Percentiles rank a stretch among this genome's conserved stretches.
phyloP scores from a whole-genome alignment of 2,888 invertebrate genomes.

The Trypoxylon attenuatum region DNA sequence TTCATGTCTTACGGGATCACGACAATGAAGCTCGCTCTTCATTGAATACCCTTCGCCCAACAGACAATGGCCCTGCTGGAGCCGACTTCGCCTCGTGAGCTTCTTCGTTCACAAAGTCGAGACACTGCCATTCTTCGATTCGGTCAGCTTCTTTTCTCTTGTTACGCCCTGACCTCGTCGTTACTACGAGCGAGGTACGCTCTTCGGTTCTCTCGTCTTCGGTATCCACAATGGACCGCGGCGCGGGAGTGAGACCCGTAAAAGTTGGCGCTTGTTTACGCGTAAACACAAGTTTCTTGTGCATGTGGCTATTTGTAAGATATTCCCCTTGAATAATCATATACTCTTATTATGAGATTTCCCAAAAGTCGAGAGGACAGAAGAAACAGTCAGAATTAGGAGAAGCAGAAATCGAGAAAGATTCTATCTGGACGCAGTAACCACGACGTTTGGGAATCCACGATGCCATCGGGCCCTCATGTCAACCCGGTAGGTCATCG shows the following conservation, averaged over 20 bases:
- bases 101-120: constrained; percentile 38
- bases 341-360: no score
- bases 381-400: neutral
- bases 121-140: constrained; percentile 17
- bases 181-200: neutral
- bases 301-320: no score
- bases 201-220: no score
- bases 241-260: no score
- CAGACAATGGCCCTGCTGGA: constrained; percentile 63
- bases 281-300: no score
- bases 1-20: constrained; percentile 60
- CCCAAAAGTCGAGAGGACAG: no score
- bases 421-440: constrained; percentile 29
- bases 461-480: constrained; percentile 8
- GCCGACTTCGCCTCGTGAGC: constrained; percentile 45
- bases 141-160: no score
- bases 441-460: constrained; percentile 17
- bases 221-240: no score
- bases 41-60: constrained; percentile 57
- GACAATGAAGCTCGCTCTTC: constrained; percentile 62
- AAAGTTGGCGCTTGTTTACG: no score
- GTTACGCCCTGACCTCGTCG: neutral
- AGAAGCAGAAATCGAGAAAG: constrained; percentile 5
- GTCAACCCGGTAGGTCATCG: constrained; percentile 38
- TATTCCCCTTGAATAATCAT: no score